Evolutionary conservation across 2,797 vertebrate species (phyloP).

Genomic region (Rhinella marina): DNA sequence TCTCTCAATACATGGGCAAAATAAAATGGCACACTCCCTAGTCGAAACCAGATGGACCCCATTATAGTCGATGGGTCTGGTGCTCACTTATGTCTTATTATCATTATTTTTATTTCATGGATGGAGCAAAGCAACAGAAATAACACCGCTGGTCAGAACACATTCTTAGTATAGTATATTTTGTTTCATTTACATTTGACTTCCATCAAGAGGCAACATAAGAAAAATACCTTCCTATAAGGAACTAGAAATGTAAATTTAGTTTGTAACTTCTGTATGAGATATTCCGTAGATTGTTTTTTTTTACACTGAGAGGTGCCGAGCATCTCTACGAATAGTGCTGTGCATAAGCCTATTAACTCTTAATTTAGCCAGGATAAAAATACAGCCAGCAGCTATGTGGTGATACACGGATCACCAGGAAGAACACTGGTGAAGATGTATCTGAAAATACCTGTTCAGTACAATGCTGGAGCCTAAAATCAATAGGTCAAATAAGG

Average conservation of each 20-base stretch:
- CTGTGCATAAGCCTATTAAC: slow-evolving; percentile 54
- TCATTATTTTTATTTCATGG: too few relatives aligned
- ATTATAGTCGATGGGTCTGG: too few relatives aligned
- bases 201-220: background rate
- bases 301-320: slow-evolving; percentile 18
- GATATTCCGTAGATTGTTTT: background rate
- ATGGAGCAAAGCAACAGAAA: background rate
- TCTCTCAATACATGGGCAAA: too few relatives aligned
- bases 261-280: background rate
- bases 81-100: too few relatives aligned
- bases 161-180: background rate
- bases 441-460: background rate
- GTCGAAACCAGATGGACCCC: too few relatives aligned
- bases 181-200: background rate
- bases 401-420: slow-evolving; percentile 20
- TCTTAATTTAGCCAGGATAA: slow-evolving; percentile 53
- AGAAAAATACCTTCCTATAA: background rate
- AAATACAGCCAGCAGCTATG: slow-evolving; percentile 17
- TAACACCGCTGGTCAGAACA: too few relatives aligned
- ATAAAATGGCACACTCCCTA: too few relatives aligned
- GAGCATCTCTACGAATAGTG: slow-evolving; percentile 3
- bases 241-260: background rate
- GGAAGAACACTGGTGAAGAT: background rate
- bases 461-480: too few relatives aligned
- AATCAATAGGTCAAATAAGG: background rate